Evolutionary conservation across 2,888 invertebrate species (phyloP).

Genomic region (Parochlus steinenii): DNA sequence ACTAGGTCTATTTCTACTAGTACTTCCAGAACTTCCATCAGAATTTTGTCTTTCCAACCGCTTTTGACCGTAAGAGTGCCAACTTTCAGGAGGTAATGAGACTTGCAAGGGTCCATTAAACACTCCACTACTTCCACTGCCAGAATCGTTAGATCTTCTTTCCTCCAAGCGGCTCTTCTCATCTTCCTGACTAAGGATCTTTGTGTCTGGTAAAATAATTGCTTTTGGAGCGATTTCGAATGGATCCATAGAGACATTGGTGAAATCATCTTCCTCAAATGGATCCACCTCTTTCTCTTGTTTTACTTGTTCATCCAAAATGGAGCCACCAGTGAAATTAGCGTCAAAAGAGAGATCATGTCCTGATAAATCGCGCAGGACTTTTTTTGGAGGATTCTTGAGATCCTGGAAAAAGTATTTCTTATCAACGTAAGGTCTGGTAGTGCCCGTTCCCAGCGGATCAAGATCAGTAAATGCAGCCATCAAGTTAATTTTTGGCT

Average conservation of each 20-base stretch:
- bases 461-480: slow-evolving; percentile 89
- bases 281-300: slow-evolving; percentile 36
- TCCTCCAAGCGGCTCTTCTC: slow-evolving; percentile 19
- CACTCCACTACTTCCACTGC: slow-evolving; percentile 25
- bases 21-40: slow-evolving; percentile 17
- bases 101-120: slow-evolving; percentile 53
- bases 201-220: slow-evolving; percentile 19
- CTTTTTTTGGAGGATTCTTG: slow-evolving; percentile 87
- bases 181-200: slow-evolving; percentile 19
- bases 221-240: slow-evolving; percentile 22
- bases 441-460: slow-evolving; percentile 80
- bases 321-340: slow-evolving; percentile 12
- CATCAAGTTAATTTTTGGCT: slow-evolving; percentile 36
- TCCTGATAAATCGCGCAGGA: slow-evolving; percentile 60
- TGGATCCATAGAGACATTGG: slow-evolving; percentile 24
- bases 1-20: slow-evolving; percentile 17
- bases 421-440: slow-evolving; percentile 85
- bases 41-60: slow-evolving; percentile 18
- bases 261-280: slow-evolving; percentile 39
- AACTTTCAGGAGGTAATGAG: slow-evolving; percentile 44
- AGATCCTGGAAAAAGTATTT: slow-evolving; percentile 93
- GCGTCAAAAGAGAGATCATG: slow-evolving; percentile 17
- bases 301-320: not conserved
- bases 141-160: slow-evolving; percentile 22
- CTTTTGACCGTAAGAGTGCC: slow-evolving; percentile 21